phyloP scores from a whole-genome alignment of 1,140 invertebrate genomes.

The Saxidomus purpurata region DNA sequence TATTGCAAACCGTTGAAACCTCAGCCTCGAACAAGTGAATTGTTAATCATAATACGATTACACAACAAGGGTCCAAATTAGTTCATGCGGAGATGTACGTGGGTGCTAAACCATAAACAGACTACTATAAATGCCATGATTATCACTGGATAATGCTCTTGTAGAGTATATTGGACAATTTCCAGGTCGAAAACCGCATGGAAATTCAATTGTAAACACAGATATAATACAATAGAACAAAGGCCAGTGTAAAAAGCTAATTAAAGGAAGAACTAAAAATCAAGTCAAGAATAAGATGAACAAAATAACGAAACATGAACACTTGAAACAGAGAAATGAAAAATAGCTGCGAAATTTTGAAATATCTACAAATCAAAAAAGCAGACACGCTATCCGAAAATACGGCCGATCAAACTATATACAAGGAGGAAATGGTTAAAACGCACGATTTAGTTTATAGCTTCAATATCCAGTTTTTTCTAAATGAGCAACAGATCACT shows the following conservation, averaged over 20 bases:
- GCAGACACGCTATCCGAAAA: neutral
- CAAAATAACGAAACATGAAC: neutral
- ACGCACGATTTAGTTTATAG: conserved; percentile 27
- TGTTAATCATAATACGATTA: neutral
- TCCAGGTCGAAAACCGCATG: neutral
- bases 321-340: conserved; percentile 19
- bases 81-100: too few species aligned
- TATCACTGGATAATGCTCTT: neutral
- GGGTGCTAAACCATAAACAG: too few species aligned
- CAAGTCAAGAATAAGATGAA: conserved; percentile 25
- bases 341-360: conserved; percentile 40
- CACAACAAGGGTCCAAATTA: neutral
- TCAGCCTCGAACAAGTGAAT: neutral
- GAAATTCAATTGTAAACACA: neutral
- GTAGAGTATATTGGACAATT: conserved; percentile 43
- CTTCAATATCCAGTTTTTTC: neutral
- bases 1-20: neutral
- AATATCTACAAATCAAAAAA: neutral
- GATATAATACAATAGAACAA: neutral
- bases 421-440: conserved; percentile 38
- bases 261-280: conserved; percentile 27
- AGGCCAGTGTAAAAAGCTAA: neutral
- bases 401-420: conserved; percentile 1
- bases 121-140: too few species aligned
- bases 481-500: conserved; percentile 34